Base-by-base conservation (phyloP, 37 sponge, comb jelly and placozoan genomes). In the Lycopodina hypogea region DNA sequence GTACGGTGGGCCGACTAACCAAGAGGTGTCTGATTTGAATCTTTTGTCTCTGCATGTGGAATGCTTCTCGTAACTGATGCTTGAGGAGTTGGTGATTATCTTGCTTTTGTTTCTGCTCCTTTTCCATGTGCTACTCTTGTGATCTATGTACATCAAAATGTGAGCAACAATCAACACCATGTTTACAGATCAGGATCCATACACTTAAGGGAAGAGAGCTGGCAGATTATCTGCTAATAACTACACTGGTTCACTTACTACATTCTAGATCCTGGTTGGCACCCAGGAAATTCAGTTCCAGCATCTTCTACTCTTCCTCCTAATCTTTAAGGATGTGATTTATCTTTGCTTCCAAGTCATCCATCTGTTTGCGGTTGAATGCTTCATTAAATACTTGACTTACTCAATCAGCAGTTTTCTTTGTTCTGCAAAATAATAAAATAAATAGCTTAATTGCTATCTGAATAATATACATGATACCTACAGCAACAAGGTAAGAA, bases 11-110 rank as follows among this genome's bases (percentile, higher is more conserved):
- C 42, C 6, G 22, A 24, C 48, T 70, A 35, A 90, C 94, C 90
- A 82, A 90, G 45, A 84, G 77, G 77, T 96, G 96, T 37, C 93
- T 64, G 26, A 58, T 26, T 32, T 87, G 81, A 93, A 96, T 92
- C 72, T 96, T 93, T 42, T 92, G 93, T 69, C 93, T 57, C 61
- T 92, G 96, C 88, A 96, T 85, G 64, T 92, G 88, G 85, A 96
- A 96, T 40, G 93, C 93, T 56, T 96, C 93, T 41, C 86, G 57
- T 2, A 93, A 56, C 26, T 96, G 84, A 21, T 89, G 90, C 75
- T 89, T 96, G 24, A 80, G 58, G 41, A 81, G 72, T 50, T 89
- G 90, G 77, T 96, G 86, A 21, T 74, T 74, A 3, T 92, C 93
- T 53, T 89, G 90, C 37, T 88, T 81, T 26, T 92, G 90, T 15